These are phyloP conservation scores for Micropoecilia bifurca DNA, from an alignment of 2,797 vertebrate species.

Conservation along the genomic window DNA sequence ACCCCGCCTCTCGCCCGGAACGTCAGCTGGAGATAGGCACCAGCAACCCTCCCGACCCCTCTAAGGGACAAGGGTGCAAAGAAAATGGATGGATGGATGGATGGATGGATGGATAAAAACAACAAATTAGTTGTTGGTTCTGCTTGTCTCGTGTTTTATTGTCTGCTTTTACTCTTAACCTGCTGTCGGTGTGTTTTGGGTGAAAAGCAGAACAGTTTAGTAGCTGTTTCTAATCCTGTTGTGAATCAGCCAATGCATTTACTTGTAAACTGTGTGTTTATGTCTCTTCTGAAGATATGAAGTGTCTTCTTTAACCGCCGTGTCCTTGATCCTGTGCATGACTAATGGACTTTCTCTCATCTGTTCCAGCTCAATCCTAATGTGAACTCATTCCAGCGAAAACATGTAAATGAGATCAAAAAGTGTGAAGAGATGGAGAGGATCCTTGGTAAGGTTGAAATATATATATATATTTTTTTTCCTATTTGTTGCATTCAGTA, in stretches of 20 bases:
- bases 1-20: too few relatives aligned
- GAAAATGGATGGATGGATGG: too few relatives aligned
- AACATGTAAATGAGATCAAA: constrained; percentile 95
- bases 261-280: background rate
- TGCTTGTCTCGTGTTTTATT: background rate
- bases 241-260: background rate
- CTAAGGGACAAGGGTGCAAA: too few relatives aligned
- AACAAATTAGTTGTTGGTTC: background rate
- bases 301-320: background rate
- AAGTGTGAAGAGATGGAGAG: constrained; percentile 97
- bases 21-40: too few relatives aligned
- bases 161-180: background rate
- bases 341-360: constrained; percentile 10
- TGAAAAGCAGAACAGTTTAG: background rate
- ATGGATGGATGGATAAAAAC: too few relatives aligned
- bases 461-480: background rate
- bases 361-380: constrained; percentile 90
- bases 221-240: background rate
- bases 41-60: too few relatives aligned
- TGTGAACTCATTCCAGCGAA: constrained; percentile 94
- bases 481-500: too few relatives aligned
- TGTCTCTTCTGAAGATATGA: background rate
- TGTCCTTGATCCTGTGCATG: background rate
- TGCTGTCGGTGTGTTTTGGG: background rate
- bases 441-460: constrained; percentile 88